Evolutionary conservation across 2,113 vertebrate genomes (phyloP).

Genomic region (Bungarus multicinctus): DNA sequence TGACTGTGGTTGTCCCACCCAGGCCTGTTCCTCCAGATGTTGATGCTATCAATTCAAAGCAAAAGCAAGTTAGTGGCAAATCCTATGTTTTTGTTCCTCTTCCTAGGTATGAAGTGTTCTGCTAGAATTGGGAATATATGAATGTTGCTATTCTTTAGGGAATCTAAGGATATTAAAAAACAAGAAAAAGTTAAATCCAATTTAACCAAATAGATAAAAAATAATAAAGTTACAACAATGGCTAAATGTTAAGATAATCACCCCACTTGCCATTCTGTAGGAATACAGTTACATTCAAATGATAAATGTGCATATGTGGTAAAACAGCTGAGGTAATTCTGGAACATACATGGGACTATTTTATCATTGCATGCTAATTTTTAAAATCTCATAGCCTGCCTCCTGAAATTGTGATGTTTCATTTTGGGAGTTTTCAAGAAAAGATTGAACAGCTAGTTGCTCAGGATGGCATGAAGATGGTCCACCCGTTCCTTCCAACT

Average conservation of each 20-base stretch:
- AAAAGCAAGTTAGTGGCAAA: neutral
- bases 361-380: slow-evolving; percentile 10
- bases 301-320: neutral
- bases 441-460: neutral
- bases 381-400: neutral
- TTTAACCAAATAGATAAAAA: slow-evolving; percentile 44
- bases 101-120: neutral
- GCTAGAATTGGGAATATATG: neutral
- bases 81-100: neutral
- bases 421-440: neutral
- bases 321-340: neutral
- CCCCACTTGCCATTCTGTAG: slow-evolving; percentile 38
- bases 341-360: neutral
- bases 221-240: slow-evolving; percentile 29
- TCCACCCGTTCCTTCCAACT: neutral
- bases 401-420: neutral
- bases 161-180: neutral
- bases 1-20: slow-evolving; percentile 78
- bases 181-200: neutral
- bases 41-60: slow-evolving; percentile 75
- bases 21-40: slow-evolving; percentile 79
- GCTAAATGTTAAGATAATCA: slow-evolving; percentile 30
- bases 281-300: slow-evolving; percentile 32
- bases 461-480: neutral
- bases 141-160: neutral